Evolutionary conservation across 1,140 invertebrate genomes (phyloP).

Genomic region (Helicoverpa armigera): DNA sequence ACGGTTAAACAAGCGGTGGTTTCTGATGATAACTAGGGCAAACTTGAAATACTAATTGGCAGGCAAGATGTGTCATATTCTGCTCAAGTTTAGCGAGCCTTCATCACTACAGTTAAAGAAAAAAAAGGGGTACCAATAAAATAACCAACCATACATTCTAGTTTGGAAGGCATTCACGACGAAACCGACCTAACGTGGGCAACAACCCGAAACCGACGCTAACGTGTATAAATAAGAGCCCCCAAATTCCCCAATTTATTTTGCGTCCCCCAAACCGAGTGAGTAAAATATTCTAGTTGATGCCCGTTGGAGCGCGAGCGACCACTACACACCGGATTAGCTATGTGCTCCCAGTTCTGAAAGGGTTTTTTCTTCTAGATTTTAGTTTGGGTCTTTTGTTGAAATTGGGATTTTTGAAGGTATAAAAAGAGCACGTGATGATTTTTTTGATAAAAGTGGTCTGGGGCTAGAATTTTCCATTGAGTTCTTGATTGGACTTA

Average conservation of each 20-base stretch:
- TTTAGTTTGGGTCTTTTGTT: no score
- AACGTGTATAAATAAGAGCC: constrained; percentile 45
- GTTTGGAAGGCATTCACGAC: constrained; percentile 20
- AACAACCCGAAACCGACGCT: constrained; percentile 34
- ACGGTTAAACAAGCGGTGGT: no score
- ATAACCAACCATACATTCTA: constrained; percentile 26
- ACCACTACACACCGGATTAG: constrained; percentile 42
- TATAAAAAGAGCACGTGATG: background rate
- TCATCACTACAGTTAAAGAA: constrained; percentile 27
- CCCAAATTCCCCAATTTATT: constrained; percentile 44
- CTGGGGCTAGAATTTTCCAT: background rate
- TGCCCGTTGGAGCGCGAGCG: constrained; percentile 21
- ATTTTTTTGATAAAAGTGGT: background rate
- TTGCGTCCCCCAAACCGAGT: constrained; percentile 34
- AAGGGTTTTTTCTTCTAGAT: constrained; percentile 24
- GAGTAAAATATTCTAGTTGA: constrained; percentile 44
- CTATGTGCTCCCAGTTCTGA: constrained; percentile 23
- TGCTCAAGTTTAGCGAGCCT: background rate
- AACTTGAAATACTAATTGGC: no score
- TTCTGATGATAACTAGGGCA: no score
- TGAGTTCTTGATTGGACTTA: no score
- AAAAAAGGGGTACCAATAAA: constrained; percentile 36
- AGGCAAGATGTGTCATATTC: no score
- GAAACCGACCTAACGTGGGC: constrained; percentile 21
- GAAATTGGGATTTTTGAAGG: background rate